These are phyloP conservation scores for Proteles cristata DNA, from an alignment of 2,113 vertebrate genomes.

Conservation along the genomic window DNA sequence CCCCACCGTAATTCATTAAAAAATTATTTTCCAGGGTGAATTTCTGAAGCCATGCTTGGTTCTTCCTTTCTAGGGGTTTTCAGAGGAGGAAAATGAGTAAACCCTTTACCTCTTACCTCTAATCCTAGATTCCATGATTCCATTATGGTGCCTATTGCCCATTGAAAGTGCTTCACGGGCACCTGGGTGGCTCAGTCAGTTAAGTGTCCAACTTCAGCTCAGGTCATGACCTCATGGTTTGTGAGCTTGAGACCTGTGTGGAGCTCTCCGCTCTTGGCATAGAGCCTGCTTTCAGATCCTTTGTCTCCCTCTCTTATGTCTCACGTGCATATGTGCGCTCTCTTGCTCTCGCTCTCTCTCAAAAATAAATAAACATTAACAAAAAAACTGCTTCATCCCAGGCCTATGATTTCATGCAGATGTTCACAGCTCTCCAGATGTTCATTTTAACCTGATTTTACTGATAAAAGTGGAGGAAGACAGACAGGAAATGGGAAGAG, in stretches of 20 bases:
- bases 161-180: neutral
- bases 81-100: neutral
- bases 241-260: too few species aligned
- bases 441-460: slow-evolving; percentile 3
- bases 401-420: neutral
- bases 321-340: too few species aligned
- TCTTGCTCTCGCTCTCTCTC: too few species aligned
- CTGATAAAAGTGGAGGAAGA: neutral
- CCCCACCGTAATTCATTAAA: neutral
- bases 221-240: too few species aligned
- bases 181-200: too few species aligned
- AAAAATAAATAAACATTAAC: too few species aligned
- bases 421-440: neutral
- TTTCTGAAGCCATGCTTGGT: neutral
- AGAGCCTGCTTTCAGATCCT: too few species aligned
- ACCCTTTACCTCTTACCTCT: neutral
- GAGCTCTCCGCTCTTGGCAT: too few species aligned
- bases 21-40: neutral
- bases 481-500: neutral
- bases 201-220: too few species aligned
- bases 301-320: too few species aligned
- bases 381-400: neutral
- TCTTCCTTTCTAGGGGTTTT: neutral
- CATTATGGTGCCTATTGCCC: neutral
- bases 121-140: neutral